Evolutionary conservation across 2,888 invertebrate species (phyloP), one percentile per base, ranked within the genome.

Genomic region (Nephrotoma flavescens): DNA sequence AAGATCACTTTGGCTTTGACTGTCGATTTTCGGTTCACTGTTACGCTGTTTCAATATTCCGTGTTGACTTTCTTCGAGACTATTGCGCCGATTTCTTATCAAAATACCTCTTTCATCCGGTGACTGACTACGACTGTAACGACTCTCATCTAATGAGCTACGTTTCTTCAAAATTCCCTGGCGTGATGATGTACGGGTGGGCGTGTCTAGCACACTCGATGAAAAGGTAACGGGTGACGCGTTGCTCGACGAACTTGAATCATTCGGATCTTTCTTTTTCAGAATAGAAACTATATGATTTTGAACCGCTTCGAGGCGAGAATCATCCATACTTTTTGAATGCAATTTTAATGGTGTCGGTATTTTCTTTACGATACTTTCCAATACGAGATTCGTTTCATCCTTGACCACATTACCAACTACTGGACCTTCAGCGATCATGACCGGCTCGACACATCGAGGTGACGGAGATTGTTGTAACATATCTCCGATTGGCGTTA

Each of bases 81-180:
- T 92, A 88, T 92, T 92, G 2, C 92, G 89, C 42, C 92, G 90
- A 2, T 91, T 91, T 87, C 91, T 91, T 15, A 91, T 90, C 2
- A 92, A 89, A 85, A 92, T 91, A 87, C 91, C 91, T 2, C 91
- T 90, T 86, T 92, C 92, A 87, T 92, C 92, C 1, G 92, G 92
- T 71, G 92, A 92, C 88, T 92, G 92, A 86, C 91, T 91, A 41
- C 92, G 91, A 11, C 91, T 91, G 86, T 91, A 92, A 15, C 92
- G 91, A 3, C 91, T 91, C 90, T 97, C 97, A 89, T 97, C 96
- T 88, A 97, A 92, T 89, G 96, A 96, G 87, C 96, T 94, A 45
- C 96, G 94, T 92, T 96, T 97, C 91, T 96, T 97, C 88, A 96
- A 92, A 90, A 96, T 97, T 85, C 96, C 96, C 90, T 96, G 96